Conservation (phyloP, 2,888 invertebrate genomes). For the Leuctra nigra region DNA sequence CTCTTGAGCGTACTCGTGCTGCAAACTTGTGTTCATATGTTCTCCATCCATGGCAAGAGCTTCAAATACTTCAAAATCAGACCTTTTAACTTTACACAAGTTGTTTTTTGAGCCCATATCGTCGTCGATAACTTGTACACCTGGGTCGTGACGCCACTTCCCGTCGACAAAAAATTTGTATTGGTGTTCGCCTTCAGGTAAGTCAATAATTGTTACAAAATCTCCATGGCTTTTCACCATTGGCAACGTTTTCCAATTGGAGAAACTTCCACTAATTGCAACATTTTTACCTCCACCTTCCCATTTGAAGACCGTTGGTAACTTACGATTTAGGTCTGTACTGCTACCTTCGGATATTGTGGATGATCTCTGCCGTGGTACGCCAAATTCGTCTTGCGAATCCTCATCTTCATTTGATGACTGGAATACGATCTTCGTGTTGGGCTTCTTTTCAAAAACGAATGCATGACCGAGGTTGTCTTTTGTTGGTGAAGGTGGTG, state of each 20-base stretch:
- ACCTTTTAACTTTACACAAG: conserved; percentile 82
- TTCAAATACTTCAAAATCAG: conserved; percentile 97
- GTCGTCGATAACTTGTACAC: conserved; percentile 72
- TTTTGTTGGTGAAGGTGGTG: conserved; percentile 53
- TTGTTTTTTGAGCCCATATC: conserved; percentile 89
- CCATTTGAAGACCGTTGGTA: conserved; percentile 95
- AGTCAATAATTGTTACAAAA: conserved; percentile 95
- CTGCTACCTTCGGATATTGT: conserved; percentile 60
- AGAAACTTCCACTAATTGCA: conserved; percentile 84
- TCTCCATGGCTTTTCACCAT: conserved; percentile 97
- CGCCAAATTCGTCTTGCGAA: conserved; percentile 3
- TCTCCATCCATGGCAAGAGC: conserved; percentile 93
- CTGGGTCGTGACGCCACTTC: conserved; percentile 84
- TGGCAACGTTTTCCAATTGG: conserved; percentile 92
- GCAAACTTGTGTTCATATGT: conserved; percentile 62
- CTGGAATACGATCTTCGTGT: conserved; percentile 47
- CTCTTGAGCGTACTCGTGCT: conserved; percentile 63
- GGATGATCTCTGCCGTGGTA: conserved; percentile 37
- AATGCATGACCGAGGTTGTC: conserved; percentile 64
- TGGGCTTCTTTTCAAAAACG: conserved; percentile 72
- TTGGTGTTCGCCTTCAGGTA: conserved; percentile 94
- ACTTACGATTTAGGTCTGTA: conserved; percentile 48
- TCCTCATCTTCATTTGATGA: conserved; percentile 72
- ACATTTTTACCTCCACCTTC: conserved; percentile 93
- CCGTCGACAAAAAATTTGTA: conserved; percentile 94